phyloP scores from a whole-genome alignment of 2,888 invertebrate genomes.

The Phanerotoma sp. region DNA sequence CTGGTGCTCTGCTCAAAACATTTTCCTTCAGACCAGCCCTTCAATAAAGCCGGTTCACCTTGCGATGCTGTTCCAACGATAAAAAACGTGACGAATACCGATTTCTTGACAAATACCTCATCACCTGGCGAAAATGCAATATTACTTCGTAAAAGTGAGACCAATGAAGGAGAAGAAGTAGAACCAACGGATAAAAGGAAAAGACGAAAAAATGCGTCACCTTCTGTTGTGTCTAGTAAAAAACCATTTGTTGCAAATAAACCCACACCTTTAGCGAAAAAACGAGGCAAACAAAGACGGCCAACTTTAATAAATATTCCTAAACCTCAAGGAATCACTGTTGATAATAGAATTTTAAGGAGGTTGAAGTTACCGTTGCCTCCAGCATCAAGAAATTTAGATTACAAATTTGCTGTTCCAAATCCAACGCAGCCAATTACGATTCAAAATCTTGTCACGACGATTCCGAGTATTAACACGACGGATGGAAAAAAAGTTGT shows the following conservation, averaged over 20 bases:
- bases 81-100: conserved; percentile 37
- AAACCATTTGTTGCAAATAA: conserved; percentile 54
- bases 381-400: conserved; percentile 30
- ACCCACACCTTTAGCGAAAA: conserved; percentile 53
- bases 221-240: conserved; percentile 53
- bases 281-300: conserved; percentile 51
- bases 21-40: conserved; percentile 51
- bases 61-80: conserved; percentile 55
- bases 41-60: conserved; percentile 50
- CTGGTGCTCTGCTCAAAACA: conserved; percentile 54
- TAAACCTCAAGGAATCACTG: conserved; percentile 41
- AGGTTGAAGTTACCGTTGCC: conserved; percentile 54
- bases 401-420: conserved; percentile 1
- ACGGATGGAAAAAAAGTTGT: conserved; percentile 51
- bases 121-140: too few relatives aligned
- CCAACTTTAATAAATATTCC: conserved; percentile 53
- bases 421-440: conserved; percentile 53
- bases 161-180: conserved; percentile 13
- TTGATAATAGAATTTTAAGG: conserved; percentile 42
- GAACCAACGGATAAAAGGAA: conserved; percentile 30
- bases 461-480: conserved; percentile 38
- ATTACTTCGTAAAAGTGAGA: too few relatives aligned
- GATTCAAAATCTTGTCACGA: conserved; percentile 42
- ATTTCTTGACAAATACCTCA: neutral
- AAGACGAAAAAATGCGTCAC: conserved; percentile 31